phyloP scores from a whole-genome alignment of 2,797 vertebrate species.

The Spatula clypeata region DNA sequence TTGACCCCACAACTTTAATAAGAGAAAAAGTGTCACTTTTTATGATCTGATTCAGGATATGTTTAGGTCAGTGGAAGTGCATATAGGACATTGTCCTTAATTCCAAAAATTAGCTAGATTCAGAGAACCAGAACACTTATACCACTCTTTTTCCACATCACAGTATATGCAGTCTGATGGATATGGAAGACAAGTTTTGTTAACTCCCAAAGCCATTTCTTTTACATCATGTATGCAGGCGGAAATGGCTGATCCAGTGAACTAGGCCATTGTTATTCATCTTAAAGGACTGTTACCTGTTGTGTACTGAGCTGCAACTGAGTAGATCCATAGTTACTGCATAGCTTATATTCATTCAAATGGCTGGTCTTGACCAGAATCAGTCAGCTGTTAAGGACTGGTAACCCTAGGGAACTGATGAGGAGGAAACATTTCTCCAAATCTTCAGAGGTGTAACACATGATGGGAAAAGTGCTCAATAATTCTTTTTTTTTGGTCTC shows the following conservation, averaged over 20 bases:
- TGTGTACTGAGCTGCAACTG: neutral
- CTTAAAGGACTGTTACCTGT: neutral
- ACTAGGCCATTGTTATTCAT: neutral
- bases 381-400: neutral
- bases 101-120: neutral
- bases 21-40: neutral
- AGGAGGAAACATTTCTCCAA: neutral
- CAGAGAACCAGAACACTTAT: neutral
- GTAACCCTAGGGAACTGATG: neutral
- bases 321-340: neutral
- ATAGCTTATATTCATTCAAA: neutral
- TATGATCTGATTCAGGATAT: neutral
- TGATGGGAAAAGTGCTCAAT: neutral
- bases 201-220: neutral
- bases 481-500: neutral
- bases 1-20: neutral
- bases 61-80: neutral
- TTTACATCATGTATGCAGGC: neutral
- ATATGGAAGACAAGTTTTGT: neutral
- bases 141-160: accelerated
- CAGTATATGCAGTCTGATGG: neutral
- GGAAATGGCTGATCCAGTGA: neutral
- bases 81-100: neutral
- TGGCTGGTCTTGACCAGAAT: neutral
- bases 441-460: neutral